Percentiles rank a stretch among this genome's conserved stretches.
These are phyloP conservation scores for Gracilinanus agilis DNA, from an alignment of 2,113 vertebrate genomes.

Conservation along the genomic window DNA sequence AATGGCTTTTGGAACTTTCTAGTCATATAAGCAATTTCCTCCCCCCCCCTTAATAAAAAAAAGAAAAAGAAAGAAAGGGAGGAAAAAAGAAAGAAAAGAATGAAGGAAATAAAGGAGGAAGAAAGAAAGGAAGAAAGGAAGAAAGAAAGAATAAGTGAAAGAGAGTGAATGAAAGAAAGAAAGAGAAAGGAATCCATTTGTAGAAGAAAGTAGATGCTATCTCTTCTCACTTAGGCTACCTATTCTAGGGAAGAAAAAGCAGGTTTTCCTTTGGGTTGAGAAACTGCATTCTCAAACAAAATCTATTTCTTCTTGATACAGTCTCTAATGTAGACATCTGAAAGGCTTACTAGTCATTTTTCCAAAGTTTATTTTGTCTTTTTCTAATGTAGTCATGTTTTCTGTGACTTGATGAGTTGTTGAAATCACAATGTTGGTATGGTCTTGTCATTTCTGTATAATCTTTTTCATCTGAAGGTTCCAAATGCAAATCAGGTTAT, in stretches of 20 bases:
- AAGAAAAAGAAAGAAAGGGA: not conserved
- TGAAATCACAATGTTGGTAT: slow-evolving; percentile 98
- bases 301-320: slow-evolving; percentile 49
- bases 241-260: slow-evolving; percentile 58
- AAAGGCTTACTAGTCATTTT: slow-evolving; percentile 94
- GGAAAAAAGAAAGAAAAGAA: too few species aligned
- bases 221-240: slow-evolving; percentile 66
- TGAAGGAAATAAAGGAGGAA: not conserved
- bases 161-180: not conserved
- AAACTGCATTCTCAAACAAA: slow-evolving; percentile 60
- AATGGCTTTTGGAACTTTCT: slow-evolving; percentile 68
- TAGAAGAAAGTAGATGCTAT: slow-evolving; percentile 68
- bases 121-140: not conserved
- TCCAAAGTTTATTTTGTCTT: slow-evolving; percentile 99
- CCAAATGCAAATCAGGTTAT: slow-evolving; percentile 99
- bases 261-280: slow-evolving; percentile 63
- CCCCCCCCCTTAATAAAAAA: not conserved
- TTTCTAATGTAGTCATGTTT: slow-evolving; percentile 98
- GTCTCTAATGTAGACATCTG: slow-evolving; percentile 64
- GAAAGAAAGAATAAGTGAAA: rapidly evolving
- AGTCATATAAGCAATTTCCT: slow-evolving; percentile 1
- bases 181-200: slow-evolving; percentile 51
- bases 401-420: slow-evolving; percentile 98
- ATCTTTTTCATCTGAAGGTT: slow-evolving; percentile 99
- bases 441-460: slow-evolving; percentile 97